Base-by-base conservation (phyloP, 1,140 invertebrate genomes). In the Drosophila takahashii region DNA sequence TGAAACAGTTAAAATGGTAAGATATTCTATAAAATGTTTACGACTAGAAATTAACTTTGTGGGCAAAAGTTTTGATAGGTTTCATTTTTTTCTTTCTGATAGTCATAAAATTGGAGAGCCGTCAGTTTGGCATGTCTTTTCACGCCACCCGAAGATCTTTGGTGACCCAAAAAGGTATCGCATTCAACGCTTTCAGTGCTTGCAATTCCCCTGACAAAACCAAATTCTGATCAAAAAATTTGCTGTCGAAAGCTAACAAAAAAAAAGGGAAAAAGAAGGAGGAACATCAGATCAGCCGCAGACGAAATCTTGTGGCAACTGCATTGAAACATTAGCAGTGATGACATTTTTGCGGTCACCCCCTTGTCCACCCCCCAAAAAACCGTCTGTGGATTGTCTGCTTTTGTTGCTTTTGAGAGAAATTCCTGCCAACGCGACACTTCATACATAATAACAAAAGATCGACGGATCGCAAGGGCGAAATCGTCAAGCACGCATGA, bases 281-380 rank as follows among this genome's bases (percentile, higher is more conserved):
- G 18, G 32, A 50, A 48, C 64, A 62, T 70, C 54, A 62, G 64
- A 64, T 71, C 71, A 64, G 69, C 71, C 61, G 39, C 71, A 76
- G 57, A 74, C 77, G 66, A 77, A 77, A 62, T 69, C 54, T 62
- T 61, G 69, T 56, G 78, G 48, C 60, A 86, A 89, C 84, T 87
- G 84, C 84, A 87, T 89, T 90, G 84, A 89, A 89, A 89, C 85
- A 89, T 90, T 90, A 83, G 84, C 89, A 90, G 87, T 90, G 87
- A 90, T 90, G 87, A 91, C 90, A 91, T 91, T 91, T 91, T 66
- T 91, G 90, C 61, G 84, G 84, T 91, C 75, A 69, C 58, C 47
- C 44, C 41, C 44, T 34, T 54, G 26, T 36, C 22, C 53, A 32
- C 51, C 60, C 53, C 27, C 36, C 53, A 59, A 61, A 64, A 61